Evolutionary conservation across 2,797 vertebrate genomes (phyloP).

Genomic region (Protosalanx chinensis): DNA sequence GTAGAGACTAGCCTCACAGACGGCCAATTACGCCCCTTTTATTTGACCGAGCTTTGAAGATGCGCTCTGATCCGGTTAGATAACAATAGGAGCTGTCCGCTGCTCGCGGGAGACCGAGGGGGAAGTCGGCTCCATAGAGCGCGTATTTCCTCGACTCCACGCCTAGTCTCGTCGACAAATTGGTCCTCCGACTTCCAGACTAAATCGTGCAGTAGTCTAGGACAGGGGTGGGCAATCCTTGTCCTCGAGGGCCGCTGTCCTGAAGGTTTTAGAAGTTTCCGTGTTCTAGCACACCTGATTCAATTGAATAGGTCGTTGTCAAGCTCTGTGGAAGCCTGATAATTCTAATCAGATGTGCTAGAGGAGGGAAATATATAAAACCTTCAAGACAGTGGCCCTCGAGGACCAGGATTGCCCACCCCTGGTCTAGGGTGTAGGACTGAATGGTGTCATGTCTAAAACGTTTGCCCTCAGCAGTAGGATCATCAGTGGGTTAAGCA

Average conservation of each 20-base stretch:
- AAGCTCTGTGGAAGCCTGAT: too few species aligned
- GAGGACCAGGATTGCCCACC: too few species aligned
- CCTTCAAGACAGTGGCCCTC: too few species aligned
- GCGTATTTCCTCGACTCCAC: conserved; percentile 64
- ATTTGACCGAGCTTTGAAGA: conserved; percentile 67
- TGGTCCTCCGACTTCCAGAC: not conserved
- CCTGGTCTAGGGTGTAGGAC: not conserved
- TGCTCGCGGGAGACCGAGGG: conserved; percentile 15
- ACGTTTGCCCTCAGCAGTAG: not conserved
- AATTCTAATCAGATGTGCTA: too few species aligned
- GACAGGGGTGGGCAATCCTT: too few species aligned
- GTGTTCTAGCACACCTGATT: too few species aligned
- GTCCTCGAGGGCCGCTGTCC: too few species aligned
- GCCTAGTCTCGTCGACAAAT: not conserved
- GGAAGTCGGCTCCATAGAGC: conserved; percentile 61
- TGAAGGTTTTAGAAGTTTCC: too few species aligned
- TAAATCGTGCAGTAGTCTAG: not conserved
- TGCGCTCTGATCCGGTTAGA: conserved; percentile 54
- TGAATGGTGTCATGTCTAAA: not conserved
- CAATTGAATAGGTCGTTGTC: too few species aligned
- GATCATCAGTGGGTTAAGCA: too few species aligned
- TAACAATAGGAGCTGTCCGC: conserved; percentile 54
- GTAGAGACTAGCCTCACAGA: conserved; percentile 47
- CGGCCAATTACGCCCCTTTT: conserved; percentile 49
- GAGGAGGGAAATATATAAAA: too few species aligned